These are phyloP conservation scores for Sarcoramphus papa DNA, from an alignment of 2,797 vertebrate species.

Conservation along the genomic window DNA sequence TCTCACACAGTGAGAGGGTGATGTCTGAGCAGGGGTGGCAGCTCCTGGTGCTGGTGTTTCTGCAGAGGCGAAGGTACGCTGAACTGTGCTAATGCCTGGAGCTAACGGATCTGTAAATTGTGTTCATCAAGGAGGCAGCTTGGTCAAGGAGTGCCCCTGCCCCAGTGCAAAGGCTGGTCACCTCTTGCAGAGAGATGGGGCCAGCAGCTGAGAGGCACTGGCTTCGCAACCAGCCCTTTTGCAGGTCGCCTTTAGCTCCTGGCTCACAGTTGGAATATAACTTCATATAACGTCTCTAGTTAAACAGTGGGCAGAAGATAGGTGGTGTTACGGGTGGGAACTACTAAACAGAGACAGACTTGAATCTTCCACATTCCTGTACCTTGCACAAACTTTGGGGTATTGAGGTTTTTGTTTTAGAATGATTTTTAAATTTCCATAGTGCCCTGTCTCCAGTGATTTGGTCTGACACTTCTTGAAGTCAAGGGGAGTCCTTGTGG, in stretches of 20 bases:
- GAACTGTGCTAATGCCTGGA: background rate
- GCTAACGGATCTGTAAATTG: background rate
- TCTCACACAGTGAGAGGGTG: background rate
- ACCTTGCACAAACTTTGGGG: background rate
- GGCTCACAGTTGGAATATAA: background rate
- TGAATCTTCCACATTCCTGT: background rate
- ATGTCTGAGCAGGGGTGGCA: background rate
- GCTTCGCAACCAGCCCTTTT: background rate
- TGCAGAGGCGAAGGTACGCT: background rate
- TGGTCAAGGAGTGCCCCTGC: background rate
- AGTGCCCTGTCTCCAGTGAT: background rate
- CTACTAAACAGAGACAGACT: background rate
- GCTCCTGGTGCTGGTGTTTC: background rate
- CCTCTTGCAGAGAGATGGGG: background rate
- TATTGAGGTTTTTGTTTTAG: background rate
- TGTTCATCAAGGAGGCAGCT: background rate
- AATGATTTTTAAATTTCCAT: background rate
- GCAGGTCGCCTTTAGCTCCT: background rate
- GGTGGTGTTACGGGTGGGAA: background rate
- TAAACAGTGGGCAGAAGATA: background rate
- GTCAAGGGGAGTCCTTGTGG: background rate
- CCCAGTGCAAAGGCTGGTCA: background rate
- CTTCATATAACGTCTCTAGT: background rate
- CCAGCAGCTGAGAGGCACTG: background rate
- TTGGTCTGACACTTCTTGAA: background rate